Evolutionary conservation across 1,140 invertebrate species (phyloP), one percentile per base, ranked within the genome.

Genomic region (Berghia stephanieae): DNA sequence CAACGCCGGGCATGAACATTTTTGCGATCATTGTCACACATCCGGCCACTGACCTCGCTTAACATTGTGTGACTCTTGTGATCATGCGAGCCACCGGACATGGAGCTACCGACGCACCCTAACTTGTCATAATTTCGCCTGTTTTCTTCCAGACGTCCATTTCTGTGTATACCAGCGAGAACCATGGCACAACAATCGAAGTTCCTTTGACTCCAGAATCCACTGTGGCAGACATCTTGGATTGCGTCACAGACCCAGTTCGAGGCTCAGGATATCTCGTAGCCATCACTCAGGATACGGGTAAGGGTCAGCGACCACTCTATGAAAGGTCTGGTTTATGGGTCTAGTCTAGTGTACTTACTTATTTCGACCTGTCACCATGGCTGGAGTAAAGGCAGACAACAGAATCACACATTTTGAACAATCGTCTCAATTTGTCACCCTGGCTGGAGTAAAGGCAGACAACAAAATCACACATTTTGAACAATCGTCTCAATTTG

Each of bases 101-200:
- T n/a, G n/a, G n/a, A n/a, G n/a, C n/a, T n/a, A n/a, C n/a, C n/a
- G n/a, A n/a, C n/a, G n/a, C n/a, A n/a, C n/a, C n/a, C n/a, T n/a
- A n/a, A n/a, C n/a, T n/a, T n/a, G n/a, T n/a, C n/a, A n/a, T n/a
- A n/a, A n/a, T n/a, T n/a, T n/a, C n/a, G n/a, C n/a, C n/a, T n/a
- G n/a, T n/a, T n/a, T n/a, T n/a, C n/a, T n/a, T 46, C 13, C 68
- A 70, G 68, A 70, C 68, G 8, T 70, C 68, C 1, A 40, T 70
- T 24, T 70, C 40, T 40, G 68, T 70, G 43, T 70, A 70, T 27
- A 70, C 68, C 8, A 70, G 68, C n/a, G 68, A 70, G 68, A 70
- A 70, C 21, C 68, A 70, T 31, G 68, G 68, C 21, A 18, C 68
- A 2, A 70, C 40, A 40, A 70, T 70, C 42, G 42, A 70, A 31